Percentiles rank a stretch among this genome's conserved stretches.
phyloP scores from a whole-genome alignment of 2,113 vertebrate genomes.

The Pardalotus punctatus region DNA sequence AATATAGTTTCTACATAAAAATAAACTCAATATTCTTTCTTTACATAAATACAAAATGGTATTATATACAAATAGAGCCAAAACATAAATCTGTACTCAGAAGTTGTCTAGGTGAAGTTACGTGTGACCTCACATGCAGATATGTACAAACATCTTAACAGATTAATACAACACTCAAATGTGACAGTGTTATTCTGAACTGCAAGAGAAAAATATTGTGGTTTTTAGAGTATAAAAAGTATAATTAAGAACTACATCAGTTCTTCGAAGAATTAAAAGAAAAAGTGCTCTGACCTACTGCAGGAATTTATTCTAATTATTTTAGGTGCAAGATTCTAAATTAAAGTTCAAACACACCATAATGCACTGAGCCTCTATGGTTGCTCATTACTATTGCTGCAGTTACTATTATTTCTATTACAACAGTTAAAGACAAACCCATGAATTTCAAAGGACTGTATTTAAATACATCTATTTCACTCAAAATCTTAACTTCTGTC shows the following conservation, averaged over 20 bases:
- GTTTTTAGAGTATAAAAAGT: neutral
- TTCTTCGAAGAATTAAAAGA: neutral
- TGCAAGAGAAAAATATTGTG: neutral
- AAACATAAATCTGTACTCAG: neutral
- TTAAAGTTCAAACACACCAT: neutral
- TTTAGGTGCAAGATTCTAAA: neutral
- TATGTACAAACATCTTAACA: neutral
- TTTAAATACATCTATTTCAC: neutral
- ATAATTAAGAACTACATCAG: neutral
- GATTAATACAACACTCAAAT: neutral
- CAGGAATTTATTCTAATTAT: neutral
- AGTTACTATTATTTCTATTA: neutral
- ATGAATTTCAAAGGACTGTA: neutral
- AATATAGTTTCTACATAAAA: neutral
- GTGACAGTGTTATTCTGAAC: neutral
- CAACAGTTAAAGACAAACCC: neutral
- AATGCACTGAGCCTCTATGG: neutral
- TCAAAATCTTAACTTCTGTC: neutral
- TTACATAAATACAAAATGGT: neutral
- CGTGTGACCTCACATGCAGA: neutral
- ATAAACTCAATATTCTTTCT: neutral
- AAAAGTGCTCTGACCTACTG: neutral
- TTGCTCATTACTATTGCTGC: neutral
- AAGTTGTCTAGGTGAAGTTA: neutral
- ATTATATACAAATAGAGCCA: neutral